Conservation (phyloP, 2,113 vertebrate genomes). For the Paradoxurus hermaphroditus region DNA sequence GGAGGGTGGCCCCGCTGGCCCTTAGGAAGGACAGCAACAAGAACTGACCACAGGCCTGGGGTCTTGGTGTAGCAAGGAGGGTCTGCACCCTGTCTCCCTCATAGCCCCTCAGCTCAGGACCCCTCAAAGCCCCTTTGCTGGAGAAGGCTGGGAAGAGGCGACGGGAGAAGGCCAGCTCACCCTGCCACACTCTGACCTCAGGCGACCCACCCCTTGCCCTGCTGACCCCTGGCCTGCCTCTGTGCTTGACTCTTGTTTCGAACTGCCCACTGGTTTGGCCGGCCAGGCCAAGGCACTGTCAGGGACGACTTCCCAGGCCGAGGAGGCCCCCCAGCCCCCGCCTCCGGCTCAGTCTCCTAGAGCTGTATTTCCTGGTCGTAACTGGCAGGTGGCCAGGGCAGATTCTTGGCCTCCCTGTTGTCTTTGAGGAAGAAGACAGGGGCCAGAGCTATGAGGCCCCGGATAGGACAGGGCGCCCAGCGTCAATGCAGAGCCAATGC, state of each 20-base stretch:
- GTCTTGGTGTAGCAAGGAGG: not conserved
- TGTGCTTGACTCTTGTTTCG: not conserved
- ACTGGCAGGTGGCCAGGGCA: not conserved
- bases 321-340: not conserved
- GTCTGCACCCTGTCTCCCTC: not conserved
- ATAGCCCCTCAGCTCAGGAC: not conserved
- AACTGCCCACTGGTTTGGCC: not conserved
- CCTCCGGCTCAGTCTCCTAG: rapidly evolving
- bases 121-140: not conserved
- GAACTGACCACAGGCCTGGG: not conserved
- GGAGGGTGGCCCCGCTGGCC: not conserved
- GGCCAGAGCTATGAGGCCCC: not conserved
- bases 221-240: not conserved
- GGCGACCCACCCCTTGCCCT: not conserved
- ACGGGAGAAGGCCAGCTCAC: not conserved
- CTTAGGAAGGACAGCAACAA: not conserved
- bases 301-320: not conserved
- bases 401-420: no score
- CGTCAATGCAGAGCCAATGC: not conserved
- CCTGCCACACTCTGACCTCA: not conserved
- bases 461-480: not conserved
- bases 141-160: not conserved
- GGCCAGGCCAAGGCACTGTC: not conserved
- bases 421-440: not conserved
- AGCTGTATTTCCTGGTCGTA: not conserved